A percentile compares a stretch with the other conserved stretches of the same genome.
phyloP scores from a whole-genome alignment of 2,888 invertebrate genomes.

The Caenorhabditis sp. region DNA sequence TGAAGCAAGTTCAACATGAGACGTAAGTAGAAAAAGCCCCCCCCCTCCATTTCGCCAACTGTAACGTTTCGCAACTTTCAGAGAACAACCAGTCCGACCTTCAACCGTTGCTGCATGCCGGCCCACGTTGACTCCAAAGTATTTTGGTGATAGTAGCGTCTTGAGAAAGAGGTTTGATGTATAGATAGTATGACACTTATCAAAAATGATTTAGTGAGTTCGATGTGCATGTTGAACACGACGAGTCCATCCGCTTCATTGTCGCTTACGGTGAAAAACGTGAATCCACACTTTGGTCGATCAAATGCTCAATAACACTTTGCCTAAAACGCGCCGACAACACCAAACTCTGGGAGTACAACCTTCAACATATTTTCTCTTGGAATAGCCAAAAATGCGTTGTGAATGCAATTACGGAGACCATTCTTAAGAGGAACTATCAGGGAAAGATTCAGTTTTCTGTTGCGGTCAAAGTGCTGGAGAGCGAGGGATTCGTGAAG shows the following conservation, averaged over 20 bases:
- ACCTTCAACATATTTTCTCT: background rate
- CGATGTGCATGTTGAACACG: background rate
- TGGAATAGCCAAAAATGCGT: background rate
- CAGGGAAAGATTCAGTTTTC: background rate
- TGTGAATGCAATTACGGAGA: background rate
- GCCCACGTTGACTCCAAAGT: background rate
- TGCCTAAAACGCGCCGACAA: background rate
- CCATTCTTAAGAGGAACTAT: background rate
- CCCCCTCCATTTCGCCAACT: too few relatives aligned
- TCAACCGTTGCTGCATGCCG: background rate
- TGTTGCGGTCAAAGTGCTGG: background rate
- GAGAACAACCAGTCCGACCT: background rate
- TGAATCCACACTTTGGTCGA: constrained; percentile 1
- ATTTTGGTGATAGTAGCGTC: background rate
- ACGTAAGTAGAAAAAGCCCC: too few relatives aligned
- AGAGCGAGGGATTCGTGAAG: constrained; percentile 3
- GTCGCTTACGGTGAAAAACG: background rate
- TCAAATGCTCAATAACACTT: background rate
- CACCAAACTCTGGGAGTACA: background rate
- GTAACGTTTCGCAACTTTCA: too few relatives aligned
- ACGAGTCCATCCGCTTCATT: background rate
- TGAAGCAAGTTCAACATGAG: background rate
- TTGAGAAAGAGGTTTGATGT: background rate
- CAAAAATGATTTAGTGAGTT: background rate
- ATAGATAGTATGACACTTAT: background rate